Conservation (phyloP, 2,797 vertebrate genomes). For the Selene dorsalis region DNA sequence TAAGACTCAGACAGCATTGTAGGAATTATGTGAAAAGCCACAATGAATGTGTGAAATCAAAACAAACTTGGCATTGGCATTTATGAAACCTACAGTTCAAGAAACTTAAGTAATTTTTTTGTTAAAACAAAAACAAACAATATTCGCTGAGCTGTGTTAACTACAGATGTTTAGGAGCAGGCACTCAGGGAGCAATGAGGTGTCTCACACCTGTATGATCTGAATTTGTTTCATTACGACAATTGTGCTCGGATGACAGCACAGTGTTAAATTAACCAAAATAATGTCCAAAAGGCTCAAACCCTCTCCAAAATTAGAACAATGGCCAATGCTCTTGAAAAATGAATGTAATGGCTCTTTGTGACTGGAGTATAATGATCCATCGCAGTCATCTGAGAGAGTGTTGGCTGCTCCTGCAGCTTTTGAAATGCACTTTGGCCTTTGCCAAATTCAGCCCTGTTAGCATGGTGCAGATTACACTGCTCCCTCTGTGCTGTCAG, state of each 20-base stretch:
- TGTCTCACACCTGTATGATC: slow-evolving; percentile 12
- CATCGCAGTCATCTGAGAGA: slow-evolving; percentile 42
- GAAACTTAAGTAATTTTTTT: slow-evolving; percentile 4
- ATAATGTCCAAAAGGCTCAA: slow-evolving; percentile 35
- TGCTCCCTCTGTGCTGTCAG: slow-evolving; percentile 26
- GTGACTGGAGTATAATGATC: slow-evolving; percentile 47
- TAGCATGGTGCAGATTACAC: slow-evolving; percentile 31
- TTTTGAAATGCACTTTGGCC: slow-evolving; percentile 48
- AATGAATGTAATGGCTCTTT: slow-evolving; percentile 46
- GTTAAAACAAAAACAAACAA: neutral
- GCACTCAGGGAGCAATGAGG: neutral
- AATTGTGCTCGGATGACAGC: slow-evolving; percentile 23
- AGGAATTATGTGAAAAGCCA: slow-evolving; percentile 44
- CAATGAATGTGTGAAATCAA: slow-evolving; percentile 39
- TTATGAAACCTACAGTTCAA: slow-evolving; percentile 21
- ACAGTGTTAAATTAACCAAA: slow-evolving; percentile 23
- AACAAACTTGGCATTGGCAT: slow-evolving; percentile 5
- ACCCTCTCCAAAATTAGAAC: slow-evolving; percentile 41
- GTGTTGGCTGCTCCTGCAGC: slow-evolving; percentile 24
- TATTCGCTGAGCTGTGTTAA: slow-evolving; percentile 1
- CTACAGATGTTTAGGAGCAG: slow-evolving; percentile 27
- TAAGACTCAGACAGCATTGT: slow-evolving; percentile 24
- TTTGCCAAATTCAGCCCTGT: slow-evolving; percentile 51
- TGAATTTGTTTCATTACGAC: slow-evolving; percentile 40
- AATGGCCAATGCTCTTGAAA: slow-evolving; percentile 41